Conservation (phyloP, 2,113 vertebrate genomes). For the Clarias magur region DNA sequence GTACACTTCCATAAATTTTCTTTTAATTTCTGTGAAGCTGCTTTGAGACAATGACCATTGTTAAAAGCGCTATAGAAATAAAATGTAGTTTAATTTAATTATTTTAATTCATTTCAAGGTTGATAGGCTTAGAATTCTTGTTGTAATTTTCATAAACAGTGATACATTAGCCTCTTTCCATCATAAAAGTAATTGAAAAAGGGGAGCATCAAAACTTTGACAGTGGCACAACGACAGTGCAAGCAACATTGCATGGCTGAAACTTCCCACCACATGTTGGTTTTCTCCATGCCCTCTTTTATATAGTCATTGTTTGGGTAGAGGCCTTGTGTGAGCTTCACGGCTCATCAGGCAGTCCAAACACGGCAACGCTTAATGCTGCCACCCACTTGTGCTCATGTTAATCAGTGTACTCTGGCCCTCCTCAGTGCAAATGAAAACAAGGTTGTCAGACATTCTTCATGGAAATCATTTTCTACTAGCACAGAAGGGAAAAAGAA, state of each 20-base stretch:
- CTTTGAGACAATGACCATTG: no score
- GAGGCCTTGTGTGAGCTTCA: slow-evolving; percentile 41
- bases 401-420: slow-evolving; percentile 54
- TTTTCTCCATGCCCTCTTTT: slow-evolving; percentile 18
- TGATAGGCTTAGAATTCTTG: not conserved
- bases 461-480: slow-evolving; percentile 52
- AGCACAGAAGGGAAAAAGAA: not conserved
- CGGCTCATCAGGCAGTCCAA: slow-evolving; percentile 45
- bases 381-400: slow-evolving; percentile 36
- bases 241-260: not conserved
- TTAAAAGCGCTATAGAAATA: no score
- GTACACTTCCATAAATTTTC: no score
- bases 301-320: slow-evolving; percentile 42
- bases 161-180: not conserved
- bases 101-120: no score
- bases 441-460: slow-evolving; percentile 50
- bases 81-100: no score
- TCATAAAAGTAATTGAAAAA: not conserved
- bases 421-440: slow-evolving; percentile 32
- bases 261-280: slow-evolving; percentile 15
- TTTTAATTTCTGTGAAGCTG: no score
- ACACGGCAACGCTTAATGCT: slow-evolving; percentile 20
- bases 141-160: not conserved
- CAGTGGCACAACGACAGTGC: not conserved
- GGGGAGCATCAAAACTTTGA: not conserved